Conservation (phyloP, 1,140 invertebrate genomes). For the Oppia nitens region DNA sequence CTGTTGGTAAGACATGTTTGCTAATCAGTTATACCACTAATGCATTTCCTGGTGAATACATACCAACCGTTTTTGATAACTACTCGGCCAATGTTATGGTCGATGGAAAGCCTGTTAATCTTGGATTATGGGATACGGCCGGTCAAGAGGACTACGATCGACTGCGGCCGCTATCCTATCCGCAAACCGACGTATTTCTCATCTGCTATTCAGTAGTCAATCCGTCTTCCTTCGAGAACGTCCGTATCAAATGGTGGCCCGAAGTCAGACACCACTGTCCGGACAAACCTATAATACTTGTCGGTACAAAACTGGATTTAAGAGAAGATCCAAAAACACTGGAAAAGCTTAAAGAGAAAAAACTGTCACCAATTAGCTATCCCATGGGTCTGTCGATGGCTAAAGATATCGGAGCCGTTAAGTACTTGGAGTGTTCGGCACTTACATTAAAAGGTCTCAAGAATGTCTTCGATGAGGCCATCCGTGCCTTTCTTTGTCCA, state of each 20-base stretch:
- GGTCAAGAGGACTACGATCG: constrained; percentile 94
- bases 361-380: constrained; percentile 18
- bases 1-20: constrained; percentile 97
- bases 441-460: constrained; percentile 91
- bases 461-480: constrained; percentile 96
- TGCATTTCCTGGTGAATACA: constrained; percentile 95
- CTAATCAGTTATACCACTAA: constrained; percentile 95
- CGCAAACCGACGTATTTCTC: constrained; percentile 93
- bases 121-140: constrained; percentile 79
- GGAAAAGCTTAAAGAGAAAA: background rate
- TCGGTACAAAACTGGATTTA: constrained; percentile 54
- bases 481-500: constrained; percentile 63
- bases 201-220: constrained; percentile 96
- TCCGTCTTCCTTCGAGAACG: constrained; percentile 97
- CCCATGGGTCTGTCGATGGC: constrained; percentile 83
- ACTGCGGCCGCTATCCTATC: constrained; percentile 88
- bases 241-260: constrained; percentile 89
- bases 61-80: constrained; percentile 96
- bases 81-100: constrained; percentile 99
- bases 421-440: constrained; percentile 90
- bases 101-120: constrained; percentile 92
- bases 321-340: constrained; percentile 62
- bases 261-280: constrained; percentile 42
- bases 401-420: constrained; percentile 83
- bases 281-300: constrained; percentile 41